phyloP scores from a whole-genome alignment of 1,140 invertebrate genomes.

The Cydia amplana region DNA sequence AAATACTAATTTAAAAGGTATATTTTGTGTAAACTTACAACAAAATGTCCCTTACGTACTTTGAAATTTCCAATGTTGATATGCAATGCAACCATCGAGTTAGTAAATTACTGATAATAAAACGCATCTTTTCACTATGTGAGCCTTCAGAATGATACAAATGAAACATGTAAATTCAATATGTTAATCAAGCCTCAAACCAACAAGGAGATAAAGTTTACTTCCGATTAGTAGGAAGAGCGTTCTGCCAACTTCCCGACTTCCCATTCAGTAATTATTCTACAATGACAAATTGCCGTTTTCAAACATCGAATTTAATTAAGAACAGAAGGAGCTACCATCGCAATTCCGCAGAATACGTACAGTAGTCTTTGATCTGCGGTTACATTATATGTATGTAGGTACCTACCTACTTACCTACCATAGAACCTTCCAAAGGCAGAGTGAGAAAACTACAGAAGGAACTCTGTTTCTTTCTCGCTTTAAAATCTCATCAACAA shows the following conservation, averaged over 20 bases:
- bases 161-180: neutral
- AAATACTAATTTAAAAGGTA: too few relatives aligned
- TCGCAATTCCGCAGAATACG: slow-evolving; percentile 64
- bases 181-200: slow-evolving; percentile 5
- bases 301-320: slow-evolving; percentile 49
- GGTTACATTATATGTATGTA: slow-evolving; percentile 44
- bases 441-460: neutral
- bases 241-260: slow-evolving; percentile 18
- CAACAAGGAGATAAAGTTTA: slow-evolving; percentile 28
- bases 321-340: slow-evolving; percentile 45
- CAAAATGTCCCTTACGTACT: too few relatives aligned
- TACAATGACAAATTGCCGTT: slow-evolving; percentile 37
- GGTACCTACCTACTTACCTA: neutral
- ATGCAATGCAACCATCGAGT: neutral
- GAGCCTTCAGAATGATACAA: neutral
- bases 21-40: too few relatives aligned
- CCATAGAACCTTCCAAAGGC: neutral
- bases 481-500: neutral
- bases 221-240: slow-evolving; percentile 16
- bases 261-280: slow-evolving; percentile 24
- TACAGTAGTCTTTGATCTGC: slow-evolving; percentile 59
- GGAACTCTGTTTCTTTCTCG: neutral
- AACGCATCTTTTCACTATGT: neutral
- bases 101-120: neutral
- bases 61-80: too few relatives aligned